phyloP scores from a whole-genome alignment of 2,113 vertebrate species.

The Myotis yumanensis region DNA sequence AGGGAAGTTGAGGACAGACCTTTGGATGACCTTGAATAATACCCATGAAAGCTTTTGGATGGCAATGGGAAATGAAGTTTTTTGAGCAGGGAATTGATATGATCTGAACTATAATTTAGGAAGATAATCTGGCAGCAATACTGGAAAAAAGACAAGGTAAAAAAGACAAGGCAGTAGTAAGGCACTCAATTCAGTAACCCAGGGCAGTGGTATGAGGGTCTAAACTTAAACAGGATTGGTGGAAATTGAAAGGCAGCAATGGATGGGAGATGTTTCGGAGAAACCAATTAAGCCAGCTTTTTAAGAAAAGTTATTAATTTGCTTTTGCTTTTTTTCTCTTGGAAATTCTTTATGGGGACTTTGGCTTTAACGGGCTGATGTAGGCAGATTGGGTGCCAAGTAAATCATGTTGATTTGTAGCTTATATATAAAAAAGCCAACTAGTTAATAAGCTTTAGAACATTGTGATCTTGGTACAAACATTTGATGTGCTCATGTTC shows the following conservation, averaged over 20 bases:
- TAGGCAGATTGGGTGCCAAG: slow-evolving; percentile 4
- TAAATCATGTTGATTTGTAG: slow-evolving; percentile 54
- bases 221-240: neutral
- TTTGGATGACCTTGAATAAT: slow-evolving; percentile 29
- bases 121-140: slow-evolving; percentile 50
- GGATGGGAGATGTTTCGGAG: neutral
- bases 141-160: neutral
- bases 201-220: neutral
- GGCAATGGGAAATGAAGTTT: neutral
- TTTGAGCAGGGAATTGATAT: neutral
- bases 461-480: slow-evolving; percentile 62
- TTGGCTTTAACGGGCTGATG: slow-evolving; percentile 49
- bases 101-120: slow-evolving; percentile 47
- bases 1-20: neutral
- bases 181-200: neutral
- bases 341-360: slow-evolving; percentile 46
- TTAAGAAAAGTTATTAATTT: slow-evolving; percentile 28
- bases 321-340: slow-evolving; percentile 49
- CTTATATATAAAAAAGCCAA: slow-evolving; percentile 27
- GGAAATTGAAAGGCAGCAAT: neutral
- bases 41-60: slow-evolving; percentile 38
- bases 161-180: neutral
- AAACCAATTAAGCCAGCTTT: neutral
- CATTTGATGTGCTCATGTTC: slow-evolving; percentile 49
- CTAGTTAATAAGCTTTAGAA: slow-evolving; percentile 56